Base-by-base conservation (phyloP, 92 coral and sea anemone genomes). In the Siderastrea radians region DNA sequence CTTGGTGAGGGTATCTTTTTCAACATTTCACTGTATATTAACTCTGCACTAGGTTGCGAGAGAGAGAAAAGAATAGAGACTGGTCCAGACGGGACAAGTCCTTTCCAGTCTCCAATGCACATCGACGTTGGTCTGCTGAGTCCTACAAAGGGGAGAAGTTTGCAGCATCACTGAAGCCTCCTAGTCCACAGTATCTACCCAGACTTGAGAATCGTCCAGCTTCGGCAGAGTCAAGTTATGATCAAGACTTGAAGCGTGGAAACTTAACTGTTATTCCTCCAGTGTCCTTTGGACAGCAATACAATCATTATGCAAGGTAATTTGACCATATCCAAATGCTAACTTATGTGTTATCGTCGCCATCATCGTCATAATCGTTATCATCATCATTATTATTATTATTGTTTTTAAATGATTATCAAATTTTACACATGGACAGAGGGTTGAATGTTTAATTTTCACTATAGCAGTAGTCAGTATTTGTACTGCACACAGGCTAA, bases 71-170 rank as follows among this genome's bases (percentile, higher is more conserved):
- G 68, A 83, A 49, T 43, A 93, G 86, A 68, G 93, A 91, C 67
- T 91, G 88, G 91, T 17, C 79, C 13, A 58, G 26, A 8, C 19
- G 65, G 5, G 53, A 76, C 83, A 85, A 55, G 72, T 75, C 59
- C 55, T 64, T 26, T 13, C 84, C 71, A 86, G 78, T 49, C 52
- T 61, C 83, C 8, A 49, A 17, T 52, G 74, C 61, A 4, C 55
- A 77, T 49, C 91, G 93, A 1, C 78, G 93, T 26, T 90, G 93
- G 93, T 93, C 95, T 9, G 95, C 95, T 38, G 95, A 93, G 65
- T 93, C 95, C 15, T 85, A 80, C 15, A 71, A 52, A 49, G 92
- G 68, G 38, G 78, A 74, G 19, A 88, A 61, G 43, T 72, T 54
- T 77, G 79, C 11, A 10, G 71, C 77, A n/a, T 54, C 89, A 52